Evolutionary conservation across 2,888 invertebrate species (phyloP).

Genomic region (Yponomeuta malinellus): DNA sequence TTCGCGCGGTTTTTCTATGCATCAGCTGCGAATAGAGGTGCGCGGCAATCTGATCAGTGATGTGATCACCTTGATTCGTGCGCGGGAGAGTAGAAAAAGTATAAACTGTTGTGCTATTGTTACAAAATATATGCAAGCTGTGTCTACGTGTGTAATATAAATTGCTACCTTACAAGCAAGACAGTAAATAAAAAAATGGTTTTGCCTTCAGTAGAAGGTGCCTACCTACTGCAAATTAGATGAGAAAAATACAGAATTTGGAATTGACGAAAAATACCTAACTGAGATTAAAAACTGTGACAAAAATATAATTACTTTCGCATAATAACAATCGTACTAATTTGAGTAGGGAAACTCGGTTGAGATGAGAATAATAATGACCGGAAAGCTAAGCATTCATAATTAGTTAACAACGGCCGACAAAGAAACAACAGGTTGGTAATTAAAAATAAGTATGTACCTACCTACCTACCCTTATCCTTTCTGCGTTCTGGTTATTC

Average conservation of each 20-base stretch:
- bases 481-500: too few relatives aligned
- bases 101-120: neutral
- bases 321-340: neutral
- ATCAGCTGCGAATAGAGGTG: neutral
- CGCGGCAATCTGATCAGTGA: neutral
- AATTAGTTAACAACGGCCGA: neutral
- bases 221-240: too few relatives aligned
- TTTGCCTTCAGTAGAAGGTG: too few relatives aligned
- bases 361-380: neutral
- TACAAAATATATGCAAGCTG: too few relatives aligned
- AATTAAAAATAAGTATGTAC: neutral
- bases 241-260: too few relatives aligned
- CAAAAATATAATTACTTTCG: neutral
- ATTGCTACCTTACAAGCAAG: too few relatives aligned
- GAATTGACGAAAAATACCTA: neutral
- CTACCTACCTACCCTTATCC: neutral
- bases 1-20: neutral
- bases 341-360: neutral
- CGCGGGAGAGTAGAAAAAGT: neutral
- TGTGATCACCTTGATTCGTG: neutral
- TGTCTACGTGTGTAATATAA: too few relatives aligned
- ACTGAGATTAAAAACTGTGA: neutral
- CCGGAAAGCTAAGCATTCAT: neutral
- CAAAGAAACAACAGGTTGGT: neutral
- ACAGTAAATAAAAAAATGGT: too few relatives aligned